Evolutionary conservation across 1,140 invertebrate genomes (phyloP).

Genomic region (Zaprionus gabonicus): DNA sequence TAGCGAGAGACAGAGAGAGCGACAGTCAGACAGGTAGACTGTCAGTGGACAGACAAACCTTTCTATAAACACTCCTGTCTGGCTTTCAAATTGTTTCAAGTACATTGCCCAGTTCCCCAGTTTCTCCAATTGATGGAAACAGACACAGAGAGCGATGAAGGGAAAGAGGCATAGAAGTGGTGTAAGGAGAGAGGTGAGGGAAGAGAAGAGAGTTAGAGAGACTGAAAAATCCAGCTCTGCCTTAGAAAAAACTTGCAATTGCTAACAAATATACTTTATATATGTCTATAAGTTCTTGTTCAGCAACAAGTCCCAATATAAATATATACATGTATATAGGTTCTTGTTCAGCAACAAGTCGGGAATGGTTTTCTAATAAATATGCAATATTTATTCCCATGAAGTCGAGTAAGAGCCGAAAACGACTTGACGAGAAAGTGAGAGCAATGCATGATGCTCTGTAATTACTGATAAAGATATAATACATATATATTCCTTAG

Average conservation of each 20-base stretch:
- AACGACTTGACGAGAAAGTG: neutral
- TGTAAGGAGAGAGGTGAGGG: neutral
- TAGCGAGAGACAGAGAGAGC: neutral
- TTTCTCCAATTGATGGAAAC: neutral
- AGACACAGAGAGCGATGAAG: neutral
- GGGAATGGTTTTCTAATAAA: neutral
- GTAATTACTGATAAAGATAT: too few species aligned
- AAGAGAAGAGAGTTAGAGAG: neutral
- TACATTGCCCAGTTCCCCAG: constrained; percentile 4
- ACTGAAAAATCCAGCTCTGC: neutral
- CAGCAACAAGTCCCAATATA: neutral
- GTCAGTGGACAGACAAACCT: neutral
- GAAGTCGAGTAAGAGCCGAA: neutral
- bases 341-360: neutral
- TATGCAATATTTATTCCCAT: neutral
- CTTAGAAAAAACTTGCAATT: too few species aligned
- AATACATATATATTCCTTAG: neutral
- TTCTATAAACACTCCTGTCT: constrained; percentile 1
- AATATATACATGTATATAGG: neutral
- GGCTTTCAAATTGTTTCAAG: constrained; percentile 7
- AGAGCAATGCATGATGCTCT: too few species aligned
- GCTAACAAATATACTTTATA: neutral
- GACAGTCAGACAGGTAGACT: neutral
- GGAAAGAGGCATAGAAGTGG: neutral
- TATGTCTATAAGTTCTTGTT: neutral